Conservation (phyloP, 1,140 invertebrate genomes). For the Grapholita molesta region DNA sequence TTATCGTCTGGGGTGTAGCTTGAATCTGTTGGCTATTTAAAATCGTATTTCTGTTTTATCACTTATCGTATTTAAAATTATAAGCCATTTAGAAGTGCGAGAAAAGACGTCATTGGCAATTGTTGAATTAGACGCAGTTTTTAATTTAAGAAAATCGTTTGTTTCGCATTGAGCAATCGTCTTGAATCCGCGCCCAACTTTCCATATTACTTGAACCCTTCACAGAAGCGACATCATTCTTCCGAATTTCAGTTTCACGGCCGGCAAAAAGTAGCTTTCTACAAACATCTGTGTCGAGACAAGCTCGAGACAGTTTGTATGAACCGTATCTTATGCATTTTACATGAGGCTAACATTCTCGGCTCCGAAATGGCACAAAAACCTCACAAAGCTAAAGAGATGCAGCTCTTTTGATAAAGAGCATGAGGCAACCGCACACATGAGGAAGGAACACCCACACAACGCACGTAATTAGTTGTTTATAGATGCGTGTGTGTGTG, state of each 20-base stretch:
- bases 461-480: constrained; percentile 53
- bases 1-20: too few relatives aligned
- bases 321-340: constrained; percentile 78
- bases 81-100: too few relatives aligned
- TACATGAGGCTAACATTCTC: constrained; percentile 65
- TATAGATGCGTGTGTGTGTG: constrained; percentile 47
- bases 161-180: too few relatives aligned
- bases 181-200: background rate
- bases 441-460: constrained; percentile 45
- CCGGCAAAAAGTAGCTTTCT: constrained; percentile 53
- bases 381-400: background rate
- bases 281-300: constrained; percentile 55
- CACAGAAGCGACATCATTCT: background rate
- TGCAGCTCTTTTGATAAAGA: background rate
- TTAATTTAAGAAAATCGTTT: too few relatives aligned
- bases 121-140: too few relatives aligned
- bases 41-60: too few relatives aligned
- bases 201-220: constrained; percentile 13
- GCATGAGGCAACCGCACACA: constrained; percentile 43
- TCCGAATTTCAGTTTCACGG: constrained; percentile 50
- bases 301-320: constrained; percentile 42
- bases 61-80: too few relatives aligned
- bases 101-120: too few relatives aligned
- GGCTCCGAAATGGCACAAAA: background rate
- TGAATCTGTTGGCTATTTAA: too few relatives aligned